phyloP scores from a whole-genome alignment of 2,797 vertebrate species.

The Xyrichtys novacula region DNA sequence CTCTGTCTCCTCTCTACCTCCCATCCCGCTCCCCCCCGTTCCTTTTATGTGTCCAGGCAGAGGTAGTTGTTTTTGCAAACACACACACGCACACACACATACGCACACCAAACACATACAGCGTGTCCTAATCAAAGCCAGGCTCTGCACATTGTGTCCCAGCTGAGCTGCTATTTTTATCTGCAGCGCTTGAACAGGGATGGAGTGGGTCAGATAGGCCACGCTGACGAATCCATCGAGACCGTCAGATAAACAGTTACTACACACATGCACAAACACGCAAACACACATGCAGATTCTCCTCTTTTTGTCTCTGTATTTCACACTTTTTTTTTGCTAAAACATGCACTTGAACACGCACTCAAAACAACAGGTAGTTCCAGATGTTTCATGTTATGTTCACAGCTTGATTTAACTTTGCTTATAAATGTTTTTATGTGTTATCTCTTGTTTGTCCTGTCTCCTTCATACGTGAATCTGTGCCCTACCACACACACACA shows the following conservation, averaged over 20 bases:
- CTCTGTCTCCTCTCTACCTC: slow-evolving; percentile 31
- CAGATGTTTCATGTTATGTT: slow-evolving; percentile 9
- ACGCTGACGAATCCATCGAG: slow-evolving; percentile 69
- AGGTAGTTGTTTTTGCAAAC: slow-evolving; percentile 66
- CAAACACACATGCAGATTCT: not conserved
- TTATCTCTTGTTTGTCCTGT: slow-evolving; percentile 17
- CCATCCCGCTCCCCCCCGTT: slow-evolving; percentile 36
- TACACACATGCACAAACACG: slow-evolving; percentile 17
- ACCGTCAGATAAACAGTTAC: slow-evolving; percentile 60
- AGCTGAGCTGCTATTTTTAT: slow-evolving; percentile 80
- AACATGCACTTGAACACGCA: not conserved
- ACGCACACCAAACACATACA: slow-evolving; percentile 28
- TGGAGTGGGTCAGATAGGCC: slow-evolving; percentile 73
- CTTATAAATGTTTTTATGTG: slow-evolving; percentile 2
- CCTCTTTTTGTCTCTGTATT: too few relatives aligned
- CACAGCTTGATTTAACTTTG: not conserved
- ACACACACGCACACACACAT: slow-evolving; percentile 23
- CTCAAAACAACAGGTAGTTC: not conserved
- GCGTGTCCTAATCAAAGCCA: slow-evolving; percentile 78
- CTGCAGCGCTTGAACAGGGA: slow-evolving; percentile 63
- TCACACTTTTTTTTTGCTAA: too few relatives aligned
- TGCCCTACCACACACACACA: slow-evolving; percentile 9
- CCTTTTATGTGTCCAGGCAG: slow-evolving; percentile 51
- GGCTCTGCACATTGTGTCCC: slow-evolving; percentile 80
- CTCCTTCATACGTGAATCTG: slow-evolving; percentile 26